Base-by-base conservation (phyloP, 2,113 vertebrate genomes). In the Casuarius casuarius region DNA sequence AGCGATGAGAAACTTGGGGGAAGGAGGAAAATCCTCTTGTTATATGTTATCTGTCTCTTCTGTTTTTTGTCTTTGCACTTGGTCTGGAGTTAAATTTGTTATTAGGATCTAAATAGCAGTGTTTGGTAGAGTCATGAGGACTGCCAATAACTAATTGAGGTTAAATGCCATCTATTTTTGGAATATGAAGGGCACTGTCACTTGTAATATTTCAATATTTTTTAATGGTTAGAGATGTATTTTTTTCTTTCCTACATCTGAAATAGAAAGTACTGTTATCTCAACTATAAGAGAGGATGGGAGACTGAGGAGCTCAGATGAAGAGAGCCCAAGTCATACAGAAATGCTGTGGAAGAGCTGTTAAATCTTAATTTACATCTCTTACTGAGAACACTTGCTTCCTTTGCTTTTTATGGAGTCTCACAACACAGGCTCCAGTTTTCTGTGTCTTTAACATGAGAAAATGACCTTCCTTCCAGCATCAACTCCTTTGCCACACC, bases 131-230 rank as follows among this genome's bases (percentile, higher is more conserved):
- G 65, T 94, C 95, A 51, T 0, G 59, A 96, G 94, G 89, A 94
- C 90, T 90, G 78, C 95, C 91, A 87, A 78, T 67, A 92, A 15
- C 92, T 96, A 92, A 92, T 92, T 84, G 95, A 95, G 67, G 81
- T 94, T 97, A 95, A 95, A 94, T 67, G 29, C 71, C 71, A 19
- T 89, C 91, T 96, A 77, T 96, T 97, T 95, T 87, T 63, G 84
- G 95, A 95, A 61, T 42, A 63, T 65, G 46, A 79, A 87, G 87
- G 95, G 66, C 67, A 42, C 46, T 31, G 81, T 66, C 78, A 46
- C 74, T 96, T 71, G 46, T 26, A 5, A 23, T 54, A 59, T 91
- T 87, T 92, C 79, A 89, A 67, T 59, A 84, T 66, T 65, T 28
- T 77, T 91, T 6, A 0, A 0, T 75, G 58, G 82, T 90, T 83